Conservation (phyloP, 2,888 invertebrate genomes). For the Cheilosia urbana region DNA sequence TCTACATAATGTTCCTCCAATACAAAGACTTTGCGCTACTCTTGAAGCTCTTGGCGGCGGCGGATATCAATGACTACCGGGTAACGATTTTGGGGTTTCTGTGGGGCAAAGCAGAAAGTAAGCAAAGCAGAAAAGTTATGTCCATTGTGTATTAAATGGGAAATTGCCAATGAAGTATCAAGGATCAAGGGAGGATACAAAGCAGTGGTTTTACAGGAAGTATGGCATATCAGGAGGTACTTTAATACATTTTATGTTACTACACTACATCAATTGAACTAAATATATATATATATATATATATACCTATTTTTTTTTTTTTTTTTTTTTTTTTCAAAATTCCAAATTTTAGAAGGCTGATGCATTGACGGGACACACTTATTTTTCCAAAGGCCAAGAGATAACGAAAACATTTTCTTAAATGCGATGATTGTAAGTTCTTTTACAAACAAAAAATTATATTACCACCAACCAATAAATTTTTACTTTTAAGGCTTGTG, state of each 20-base stretch:
- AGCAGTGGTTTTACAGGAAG: slow-evolving; percentile 8
- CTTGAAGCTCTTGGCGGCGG: too few relatives aligned
- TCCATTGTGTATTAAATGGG: slow-evolving; percentile 6
- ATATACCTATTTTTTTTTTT: too few relatives aligned
- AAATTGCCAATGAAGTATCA: too few relatives aligned
- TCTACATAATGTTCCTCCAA: too few relatives aligned
- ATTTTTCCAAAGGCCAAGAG: slow-evolving; percentile 4
- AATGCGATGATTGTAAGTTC: slow-evolving; percentile 11
- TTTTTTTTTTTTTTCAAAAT: too few relatives aligned
- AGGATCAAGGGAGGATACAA: neutral
- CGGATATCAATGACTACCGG: too few relatives aligned
- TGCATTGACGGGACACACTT: neutral
- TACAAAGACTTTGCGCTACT: too few relatives aligned
- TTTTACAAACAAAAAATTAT: neutral
- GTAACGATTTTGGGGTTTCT: too few relatives aligned
- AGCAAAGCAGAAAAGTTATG: slow-evolving; percentile 1
- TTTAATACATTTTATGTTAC: neutral
- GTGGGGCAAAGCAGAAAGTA: too few relatives aligned
- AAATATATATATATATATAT: too few relatives aligned
- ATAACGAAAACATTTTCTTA: neutral
- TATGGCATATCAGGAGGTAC: neutral
- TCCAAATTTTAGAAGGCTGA: neutral
- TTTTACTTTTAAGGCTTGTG: too few relatives aligned
- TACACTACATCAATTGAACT: neutral
- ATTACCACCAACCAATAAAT: neutral